A percentile compares a stretch with the other conserved stretches of the same genome.
Evolutionary conservation across 2,888 invertebrate genomes (phyloP).

Genomic region (Lathronympha strigana): DNA sequence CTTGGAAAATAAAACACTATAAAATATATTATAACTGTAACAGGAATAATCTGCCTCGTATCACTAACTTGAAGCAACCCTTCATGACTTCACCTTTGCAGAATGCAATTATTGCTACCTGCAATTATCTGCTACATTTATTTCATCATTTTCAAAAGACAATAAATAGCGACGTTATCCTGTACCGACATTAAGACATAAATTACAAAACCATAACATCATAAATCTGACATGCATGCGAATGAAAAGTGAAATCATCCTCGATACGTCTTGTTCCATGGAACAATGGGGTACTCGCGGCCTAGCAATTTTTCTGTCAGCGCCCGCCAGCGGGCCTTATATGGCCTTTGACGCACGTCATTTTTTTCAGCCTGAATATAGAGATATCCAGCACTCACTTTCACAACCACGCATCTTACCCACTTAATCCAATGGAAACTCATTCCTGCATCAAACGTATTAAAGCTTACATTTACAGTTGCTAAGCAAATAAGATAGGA

Average conservation of each 20-base stretch:
- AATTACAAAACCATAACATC: slow-evolving; percentile 48
- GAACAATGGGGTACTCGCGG: slow-evolving; percentile 61
- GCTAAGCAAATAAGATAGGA: background rate
- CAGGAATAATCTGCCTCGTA: background rate
- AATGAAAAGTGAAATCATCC: slow-evolving; percentile 55
- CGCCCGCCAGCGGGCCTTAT: slow-evolving; percentile 59
- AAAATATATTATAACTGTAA: background rate
- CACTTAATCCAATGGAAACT: background rate
- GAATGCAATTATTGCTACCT: slow-evolving; percentile 1
- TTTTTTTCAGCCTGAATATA: slow-evolving; percentile 66
- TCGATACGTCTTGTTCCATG: slow-evolving; percentile 60
- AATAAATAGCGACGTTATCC: background rate
- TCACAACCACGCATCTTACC: slow-evolving; percentile 1
- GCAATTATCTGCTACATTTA: slow-evolving; percentile 5
- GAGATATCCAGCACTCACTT: slow-evolving; percentile 45
- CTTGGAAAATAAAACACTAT: too few relatives aligned
- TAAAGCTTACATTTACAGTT: slow-evolving; percentile 17
- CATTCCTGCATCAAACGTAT: background rate
- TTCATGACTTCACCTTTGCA: background rate
- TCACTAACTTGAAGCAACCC: background rate
- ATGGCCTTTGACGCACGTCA: slow-evolving; percentile 68
- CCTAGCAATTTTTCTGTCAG: slow-evolving; percentile 70
- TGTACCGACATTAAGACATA: slow-evolving; percentile 29
- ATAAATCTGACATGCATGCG: slow-evolving; percentile 47
- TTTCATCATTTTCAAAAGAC: background rate